Conservation (phyloP, 2,113 vertebrate genomes). For the Butorides virescens region DNA sequence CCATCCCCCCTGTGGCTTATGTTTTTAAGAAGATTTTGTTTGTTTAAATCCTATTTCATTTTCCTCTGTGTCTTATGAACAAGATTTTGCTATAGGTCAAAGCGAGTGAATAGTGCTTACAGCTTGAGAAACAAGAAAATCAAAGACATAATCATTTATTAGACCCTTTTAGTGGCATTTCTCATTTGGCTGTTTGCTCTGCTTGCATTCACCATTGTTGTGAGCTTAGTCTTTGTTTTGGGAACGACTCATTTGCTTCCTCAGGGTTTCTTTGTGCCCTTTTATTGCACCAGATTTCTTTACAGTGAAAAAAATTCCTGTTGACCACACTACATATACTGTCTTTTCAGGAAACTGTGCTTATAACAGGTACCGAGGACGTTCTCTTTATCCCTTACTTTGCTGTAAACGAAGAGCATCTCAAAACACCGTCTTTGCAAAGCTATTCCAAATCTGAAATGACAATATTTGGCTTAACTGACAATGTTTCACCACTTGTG, state of each 20-base stretch:
- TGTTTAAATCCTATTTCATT: slow-evolving; percentile 14
- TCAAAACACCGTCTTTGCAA: background rate
- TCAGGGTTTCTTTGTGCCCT: background rate
- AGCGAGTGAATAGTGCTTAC: background rate
- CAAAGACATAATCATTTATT: background rate
- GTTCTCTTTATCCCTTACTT: background rate
- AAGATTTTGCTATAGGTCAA: background rate
- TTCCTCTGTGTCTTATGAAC: background rate
- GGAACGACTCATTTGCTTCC: background rate
- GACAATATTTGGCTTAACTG: background rate
- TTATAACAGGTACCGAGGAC: background rate
- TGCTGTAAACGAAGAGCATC: background rate
- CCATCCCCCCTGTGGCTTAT: background rate
- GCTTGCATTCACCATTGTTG: background rate
- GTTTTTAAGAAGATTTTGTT: slow-evolving; percentile 29
- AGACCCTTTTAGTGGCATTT: background rate
- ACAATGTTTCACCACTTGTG: background rate
- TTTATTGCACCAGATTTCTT: background rate
- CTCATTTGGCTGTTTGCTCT: background rate
- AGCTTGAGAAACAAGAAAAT: slow-evolving; percentile 18
- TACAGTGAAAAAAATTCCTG: background rate
- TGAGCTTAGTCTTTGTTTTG: background rate
- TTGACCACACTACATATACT: background rate
- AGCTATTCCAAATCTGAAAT: background rate
- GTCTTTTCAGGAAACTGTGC: background rate